Percentiles rank a stretch among this genome's conserved stretches.
These are phyloP conservation scores for Drosophila insularis DNA, from an alignment of 1,140 invertebrate genomes.

Conservation along the genomic window DNA sequence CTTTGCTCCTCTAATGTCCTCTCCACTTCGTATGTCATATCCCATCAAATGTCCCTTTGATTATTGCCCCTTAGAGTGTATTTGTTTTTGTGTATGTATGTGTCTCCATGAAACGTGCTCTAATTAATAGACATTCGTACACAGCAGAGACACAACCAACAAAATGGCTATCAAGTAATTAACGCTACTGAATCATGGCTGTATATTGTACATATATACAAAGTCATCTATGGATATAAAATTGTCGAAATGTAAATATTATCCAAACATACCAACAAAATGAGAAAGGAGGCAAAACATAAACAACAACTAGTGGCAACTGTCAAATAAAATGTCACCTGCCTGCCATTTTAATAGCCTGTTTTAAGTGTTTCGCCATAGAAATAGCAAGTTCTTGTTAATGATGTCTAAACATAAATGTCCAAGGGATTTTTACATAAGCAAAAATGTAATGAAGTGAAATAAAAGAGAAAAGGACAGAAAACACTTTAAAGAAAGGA, in stretches of 20 bases:
- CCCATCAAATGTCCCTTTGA: conserved; percentile 27
- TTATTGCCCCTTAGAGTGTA: conserved; percentile 26
- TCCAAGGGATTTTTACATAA: neutral
- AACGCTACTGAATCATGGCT: conserved; percentile 28
- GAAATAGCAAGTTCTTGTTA: neutral
- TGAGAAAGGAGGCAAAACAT: neutral
- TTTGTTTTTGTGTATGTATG: neutral
- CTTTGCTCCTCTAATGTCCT: neutral
- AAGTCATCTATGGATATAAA: neutral
- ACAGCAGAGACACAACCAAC: conserved; percentile 28
- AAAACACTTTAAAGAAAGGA: neutral
- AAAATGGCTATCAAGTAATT: conserved; percentile 50
- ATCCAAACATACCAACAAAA: neutral
- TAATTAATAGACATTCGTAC: conserved; percentile 40
- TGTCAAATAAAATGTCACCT: neutral
- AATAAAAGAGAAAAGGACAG: neutral
- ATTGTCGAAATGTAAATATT: conserved; percentile 16
- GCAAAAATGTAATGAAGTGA: neutral
- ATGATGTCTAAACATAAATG: too few species aligned
- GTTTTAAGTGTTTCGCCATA: conserved; percentile 2
- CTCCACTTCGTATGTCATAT: neutral
- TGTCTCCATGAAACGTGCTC: conserved; percentile 26
- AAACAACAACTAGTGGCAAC: neutral
- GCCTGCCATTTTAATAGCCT: neutral
- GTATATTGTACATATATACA: conserved; percentile 5